phyloP scores from a whole-genome alignment of 2,113 vertebrate species.

The Cyprinodon brontotheroides region DNA sequence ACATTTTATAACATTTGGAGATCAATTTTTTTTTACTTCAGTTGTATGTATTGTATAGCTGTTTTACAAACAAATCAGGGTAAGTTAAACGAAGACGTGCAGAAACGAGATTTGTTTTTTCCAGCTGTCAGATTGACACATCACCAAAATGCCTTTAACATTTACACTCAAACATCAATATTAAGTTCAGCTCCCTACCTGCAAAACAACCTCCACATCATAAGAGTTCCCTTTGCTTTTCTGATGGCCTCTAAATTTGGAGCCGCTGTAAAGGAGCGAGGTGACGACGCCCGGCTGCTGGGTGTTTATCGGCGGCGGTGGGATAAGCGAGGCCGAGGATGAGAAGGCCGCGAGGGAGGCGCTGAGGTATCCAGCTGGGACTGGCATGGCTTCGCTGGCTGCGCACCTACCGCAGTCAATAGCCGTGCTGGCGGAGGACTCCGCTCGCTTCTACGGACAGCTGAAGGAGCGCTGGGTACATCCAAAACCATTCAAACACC shows the following conservation, averaged over 20 bases:
- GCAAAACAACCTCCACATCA: constrained; percentile 96
- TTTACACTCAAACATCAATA: not conserved
- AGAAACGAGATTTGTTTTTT: constrained; percentile 40
- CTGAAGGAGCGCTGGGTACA: constrained; percentile 22
- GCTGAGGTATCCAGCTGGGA: constrained; percentile 87
- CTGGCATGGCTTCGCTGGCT: constrained; percentile 86
- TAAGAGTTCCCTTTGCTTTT: constrained; percentile 99
- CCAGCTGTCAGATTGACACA: constrained; percentile 71
- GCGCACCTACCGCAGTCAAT: constrained; percentile 62
- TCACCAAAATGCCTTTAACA: constrained; percentile 41
- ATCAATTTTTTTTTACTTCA: too few relatives aligned
- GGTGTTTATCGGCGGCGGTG: constrained; percentile 96
- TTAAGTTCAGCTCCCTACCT: constrained; percentile 78
- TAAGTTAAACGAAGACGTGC: constrained; percentile 21
- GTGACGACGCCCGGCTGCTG: constrained; percentile 94
- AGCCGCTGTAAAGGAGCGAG: constrained; percentile 95
- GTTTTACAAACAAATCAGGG: constrained; percentile 19
- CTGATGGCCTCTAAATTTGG: constrained; percentile 95
- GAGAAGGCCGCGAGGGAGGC: constrained; percentile 79
- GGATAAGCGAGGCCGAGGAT: constrained; percentile 89
- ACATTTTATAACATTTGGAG: too few relatives aligned
- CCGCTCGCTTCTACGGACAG: constrained; percentile 39
- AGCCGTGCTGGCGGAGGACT: constrained; percentile 46
- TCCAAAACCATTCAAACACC: constrained; percentile 53
- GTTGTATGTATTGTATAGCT: not conserved